A percentile compares a stretch with the other conserved stretches of the same genome.
Evolutionary conservation across 2,113 vertebrate species (phyloP).

Genomic region (Muscicapa adusta): DNA sequence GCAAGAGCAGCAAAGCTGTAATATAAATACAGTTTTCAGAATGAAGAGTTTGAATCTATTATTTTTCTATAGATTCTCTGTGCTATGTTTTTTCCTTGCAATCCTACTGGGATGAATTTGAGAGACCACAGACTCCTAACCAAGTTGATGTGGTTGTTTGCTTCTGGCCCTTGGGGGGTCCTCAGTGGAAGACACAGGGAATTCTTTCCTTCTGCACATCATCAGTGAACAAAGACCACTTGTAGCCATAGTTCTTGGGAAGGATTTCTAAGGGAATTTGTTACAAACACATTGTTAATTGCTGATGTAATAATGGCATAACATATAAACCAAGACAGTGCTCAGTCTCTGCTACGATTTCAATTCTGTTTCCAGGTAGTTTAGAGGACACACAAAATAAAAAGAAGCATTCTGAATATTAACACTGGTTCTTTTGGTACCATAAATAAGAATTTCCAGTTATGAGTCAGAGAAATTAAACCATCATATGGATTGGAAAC

Average conservation of each 20-base stretch:
- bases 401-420: not conserved
- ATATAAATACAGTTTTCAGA: not conserved
- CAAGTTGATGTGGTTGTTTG: not conserved
- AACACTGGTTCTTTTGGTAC: not conserved
- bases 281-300: not conserved
- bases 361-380: not conserved
- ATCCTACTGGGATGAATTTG: not conserved
- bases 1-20: not conserved
- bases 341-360: not conserved
- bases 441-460: not conserved
- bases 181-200: not conserved
- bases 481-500: not conserved
- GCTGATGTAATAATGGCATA: not conserved
- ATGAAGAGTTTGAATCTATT: not conserved
- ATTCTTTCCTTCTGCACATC: not conserved
- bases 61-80: not conserved
- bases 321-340: not conserved
- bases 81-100: not conserved
- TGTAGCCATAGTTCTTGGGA: not conserved
- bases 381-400: not conserved
- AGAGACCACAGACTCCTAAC: not conserved
- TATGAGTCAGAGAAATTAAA: not conserved
- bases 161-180: not conserved
- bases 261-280: not conserved
- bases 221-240: not conserved